These are phyloP conservation scores for Limnodromus scolopaceus DNA, from an alignment of 2,797 vertebrate species.

Conservation along the genomic window DNA sequence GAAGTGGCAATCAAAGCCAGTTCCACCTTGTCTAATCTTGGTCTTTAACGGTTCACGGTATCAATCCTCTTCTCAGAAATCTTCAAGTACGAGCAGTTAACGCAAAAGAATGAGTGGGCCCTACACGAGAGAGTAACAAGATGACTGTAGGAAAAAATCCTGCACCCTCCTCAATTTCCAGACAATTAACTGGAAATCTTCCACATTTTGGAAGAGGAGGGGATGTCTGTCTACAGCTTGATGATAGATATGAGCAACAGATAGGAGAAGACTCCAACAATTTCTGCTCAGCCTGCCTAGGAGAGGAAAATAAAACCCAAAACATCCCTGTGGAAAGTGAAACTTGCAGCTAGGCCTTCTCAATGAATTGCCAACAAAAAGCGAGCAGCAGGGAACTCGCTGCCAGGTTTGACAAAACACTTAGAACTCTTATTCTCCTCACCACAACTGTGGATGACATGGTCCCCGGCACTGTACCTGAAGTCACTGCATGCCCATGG, in stretches of 20 bases:
- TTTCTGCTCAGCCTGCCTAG: neutral
- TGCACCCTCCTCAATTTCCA: neutral
- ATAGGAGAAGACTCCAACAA: neutral
- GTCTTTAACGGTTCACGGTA: neutral
- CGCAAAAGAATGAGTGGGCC: neutral
- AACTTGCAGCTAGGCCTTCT: neutral
- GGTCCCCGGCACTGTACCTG: neutral
- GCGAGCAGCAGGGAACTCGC: neutral
- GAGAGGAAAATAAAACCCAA: neutral
- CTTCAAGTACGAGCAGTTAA: neutral
- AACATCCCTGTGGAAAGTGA: neutral
- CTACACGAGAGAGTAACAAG: neutral
- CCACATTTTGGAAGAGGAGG: neutral
- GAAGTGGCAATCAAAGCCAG: neutral
- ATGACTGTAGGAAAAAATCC: neutral
- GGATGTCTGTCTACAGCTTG: neutral
- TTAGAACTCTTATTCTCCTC: neutral
- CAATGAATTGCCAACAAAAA: neutral
- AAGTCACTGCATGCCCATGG: neutral
- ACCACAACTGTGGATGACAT: neutral
- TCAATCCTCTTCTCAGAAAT: neutral
- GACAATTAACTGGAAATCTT: constrained; percentile 1
- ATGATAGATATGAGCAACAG: neutral
- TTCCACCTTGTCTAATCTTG: neutral
- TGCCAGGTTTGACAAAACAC: neutral